Evolutionary conservation across 2,888 invertebrate species (phyloP).

Genomic region (Abscondita cerata): DNA sequence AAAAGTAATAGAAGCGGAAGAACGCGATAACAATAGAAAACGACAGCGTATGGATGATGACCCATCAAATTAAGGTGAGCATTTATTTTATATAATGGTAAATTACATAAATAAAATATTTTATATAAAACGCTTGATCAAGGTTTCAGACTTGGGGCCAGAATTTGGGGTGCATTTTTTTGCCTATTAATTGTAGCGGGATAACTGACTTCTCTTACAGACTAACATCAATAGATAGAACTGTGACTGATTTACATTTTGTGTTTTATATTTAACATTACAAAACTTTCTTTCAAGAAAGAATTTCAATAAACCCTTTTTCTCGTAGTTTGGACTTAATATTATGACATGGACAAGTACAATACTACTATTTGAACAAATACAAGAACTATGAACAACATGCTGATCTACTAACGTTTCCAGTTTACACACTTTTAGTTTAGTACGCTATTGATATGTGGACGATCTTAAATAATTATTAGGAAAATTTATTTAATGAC

Average conservation of each 20-base stretch:
- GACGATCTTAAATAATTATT: too few relatives aligned
- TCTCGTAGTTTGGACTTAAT: conserved; percentile 37
- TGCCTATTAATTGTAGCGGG: background rate
- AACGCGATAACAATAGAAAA: conserved; percentile 55
- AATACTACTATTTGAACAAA: conserved; percentile 32
- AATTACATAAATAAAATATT: too few relatives aligned
- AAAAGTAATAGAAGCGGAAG: conserved; percentile 90
- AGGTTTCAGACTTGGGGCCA: too few relatives aligned
- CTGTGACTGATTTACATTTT: background rate
- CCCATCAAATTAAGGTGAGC: conserved; percentile 22
- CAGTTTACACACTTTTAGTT: too few relatives aligned
- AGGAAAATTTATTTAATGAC: too few relatives aligned
- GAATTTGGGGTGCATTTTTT: too few relatives aligned
- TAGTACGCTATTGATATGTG: too few relatives aligned
- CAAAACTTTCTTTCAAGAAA: background rate
- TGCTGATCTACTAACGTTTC: conserved; percentile 20
- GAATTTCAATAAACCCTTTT: conserved; percentile 26
- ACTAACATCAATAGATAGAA: background rate
- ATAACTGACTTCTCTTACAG: conserved; percentile 3
- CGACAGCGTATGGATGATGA: conserved; percentile 40
- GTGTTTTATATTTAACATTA: conserved; percentile 1
- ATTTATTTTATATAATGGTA: conserved; percentile 8
- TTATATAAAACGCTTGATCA: too few relatives aligned
- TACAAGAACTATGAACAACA: conserved; percentile 23
- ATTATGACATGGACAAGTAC: conserved; percentile 34